phyloP scores from a whole-genome alignment of 2,113 vertebrate species.

The Ornithorhynchus anatinus region DNA sequence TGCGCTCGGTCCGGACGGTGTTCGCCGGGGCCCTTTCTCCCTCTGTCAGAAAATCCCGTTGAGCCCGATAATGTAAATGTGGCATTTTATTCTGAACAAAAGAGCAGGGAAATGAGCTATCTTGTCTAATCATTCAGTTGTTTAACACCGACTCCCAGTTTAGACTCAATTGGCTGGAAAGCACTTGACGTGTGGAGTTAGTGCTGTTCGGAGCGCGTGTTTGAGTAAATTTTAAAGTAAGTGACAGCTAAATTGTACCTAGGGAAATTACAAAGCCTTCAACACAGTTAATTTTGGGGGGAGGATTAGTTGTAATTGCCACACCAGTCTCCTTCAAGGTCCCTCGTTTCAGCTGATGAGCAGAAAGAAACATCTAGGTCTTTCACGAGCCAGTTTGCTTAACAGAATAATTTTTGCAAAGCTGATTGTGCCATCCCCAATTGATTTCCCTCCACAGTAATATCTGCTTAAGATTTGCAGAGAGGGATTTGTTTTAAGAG shows the following conservation, averaged over 20 bases:
- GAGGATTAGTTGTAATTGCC: slow-evolving; percentile 93
- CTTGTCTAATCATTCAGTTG: slow-evolving; percentile 99
- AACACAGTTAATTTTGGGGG: slow-evolving; percentile 95
- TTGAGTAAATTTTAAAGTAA: slow-evolving; percentile 97
- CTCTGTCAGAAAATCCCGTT: slow-evolving; percentile 89
- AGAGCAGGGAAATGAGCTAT: slow-evolving; percentile 95
- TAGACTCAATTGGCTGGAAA: slow-evolving; percentile 99
- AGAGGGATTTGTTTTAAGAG: slow-evolving; percentile 65
- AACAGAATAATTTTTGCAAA: slow-evolving; percentile 72
- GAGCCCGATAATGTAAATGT: slow-evolving; percentile 93
- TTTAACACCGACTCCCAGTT: slow-evolving; percentile 90
- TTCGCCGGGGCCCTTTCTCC: slow-evolving; percentile 72
- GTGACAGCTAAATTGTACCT: slow-evolving; percentile 99
- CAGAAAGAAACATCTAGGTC: slow-evolving; percentile 66
- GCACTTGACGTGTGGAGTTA: slow-evolving; percentile 99
- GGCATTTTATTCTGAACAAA: slow-evolving; percentile 93
- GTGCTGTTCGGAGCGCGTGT: slow-evolving; percentile 92
- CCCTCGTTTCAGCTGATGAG: slow-evolving; percentile 81
- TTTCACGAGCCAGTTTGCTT: slow-evolving; percentile 70
- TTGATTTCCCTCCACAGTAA: slow-evolving; percentile 65
- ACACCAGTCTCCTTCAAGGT: slow-evolving; percentile 85
- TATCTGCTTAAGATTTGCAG: slow-evolving; percentile 68
- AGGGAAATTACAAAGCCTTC: slow-evolving; percentile 99
- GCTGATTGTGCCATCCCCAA: slow-evolving; percentile 67
- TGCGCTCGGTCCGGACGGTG: slow-evolving; percentile 79